Conservation (phyloP, 2,113 vertebrate species). For the Riparia riparia region DNA sequence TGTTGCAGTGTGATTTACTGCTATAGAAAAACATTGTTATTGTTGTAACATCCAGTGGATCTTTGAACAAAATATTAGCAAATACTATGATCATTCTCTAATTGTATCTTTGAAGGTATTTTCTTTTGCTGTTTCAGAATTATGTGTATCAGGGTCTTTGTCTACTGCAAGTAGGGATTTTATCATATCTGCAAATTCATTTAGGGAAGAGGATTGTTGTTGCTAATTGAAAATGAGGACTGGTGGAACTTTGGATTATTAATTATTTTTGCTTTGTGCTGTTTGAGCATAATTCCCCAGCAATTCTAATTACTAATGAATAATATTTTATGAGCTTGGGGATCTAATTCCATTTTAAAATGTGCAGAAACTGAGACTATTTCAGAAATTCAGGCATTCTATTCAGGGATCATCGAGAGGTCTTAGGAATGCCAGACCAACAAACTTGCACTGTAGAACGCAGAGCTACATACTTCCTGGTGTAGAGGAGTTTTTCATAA, state of each 20-base stretch:
- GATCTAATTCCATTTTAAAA: background rate
- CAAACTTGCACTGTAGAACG: background rate
- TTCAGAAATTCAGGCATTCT: background rate
- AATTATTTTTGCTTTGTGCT: background rate
- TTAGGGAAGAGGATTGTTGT: background rate
- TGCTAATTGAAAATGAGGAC: background rate
- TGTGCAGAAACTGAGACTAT: background rate
- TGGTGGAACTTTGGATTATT: background rate
- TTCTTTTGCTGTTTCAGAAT: constrained; percentile 18
- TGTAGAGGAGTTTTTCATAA: background rate
- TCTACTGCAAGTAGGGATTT: background rate
- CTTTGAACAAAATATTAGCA: constrained; percentile 3
- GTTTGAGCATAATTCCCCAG: background rate
- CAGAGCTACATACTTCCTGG: background rate
- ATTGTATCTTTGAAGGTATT: constrained; percentile 25
- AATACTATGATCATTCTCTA: background rate
- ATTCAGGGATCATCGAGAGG: background rate
- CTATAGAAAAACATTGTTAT: constrained; percentile 5
- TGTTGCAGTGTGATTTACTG: background rate
- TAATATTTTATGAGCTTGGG: background rate
- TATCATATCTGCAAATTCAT: background rate
- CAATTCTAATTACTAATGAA: background rate
- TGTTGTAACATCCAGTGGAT: background rate
- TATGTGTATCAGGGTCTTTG: background rate
- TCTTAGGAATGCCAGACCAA: background rate